Percentiles rank a stretch among this genome's conserved stretches.
These are phyloP conservation scores for Coracias cyanogaster DNA, from an alignment of 2,797 vertebrate species.

Conservation along the genomic window DNA sequence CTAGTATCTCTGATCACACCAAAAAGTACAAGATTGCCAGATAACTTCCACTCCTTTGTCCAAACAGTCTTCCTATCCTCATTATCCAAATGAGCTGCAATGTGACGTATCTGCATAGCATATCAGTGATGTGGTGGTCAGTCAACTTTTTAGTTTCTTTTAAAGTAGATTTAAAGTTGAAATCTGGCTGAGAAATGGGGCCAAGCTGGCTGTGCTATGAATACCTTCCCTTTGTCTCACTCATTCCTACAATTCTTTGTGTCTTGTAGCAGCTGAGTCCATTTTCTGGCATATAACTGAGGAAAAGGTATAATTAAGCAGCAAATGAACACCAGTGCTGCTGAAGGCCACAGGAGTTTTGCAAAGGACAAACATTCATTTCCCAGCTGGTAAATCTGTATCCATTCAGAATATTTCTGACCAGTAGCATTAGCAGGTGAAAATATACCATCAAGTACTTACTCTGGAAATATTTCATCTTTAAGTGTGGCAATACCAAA, in stretches of 20 bases:
- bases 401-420: neutral
- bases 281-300: neutral
- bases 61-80: neutral
- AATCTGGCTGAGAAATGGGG: neutral
- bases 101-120: rapidly evolving
- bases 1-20: neutral
- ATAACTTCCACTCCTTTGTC: neutral
- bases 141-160: neutral
- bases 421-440: neutral
- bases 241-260: neutral
- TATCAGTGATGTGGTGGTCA: neutral
- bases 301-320: neutral
- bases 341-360: neutral
- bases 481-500: neutral
- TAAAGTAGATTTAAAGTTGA: neutral
- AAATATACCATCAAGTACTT: neutral
- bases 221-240: neutral
- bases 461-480: neutral
- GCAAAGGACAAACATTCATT: neutral
- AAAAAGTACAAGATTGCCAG: neutral
- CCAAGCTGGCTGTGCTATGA: neutral
- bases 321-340: neutral
- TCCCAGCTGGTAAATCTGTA: rapidly evolving
- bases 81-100: neutral
- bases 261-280: neutral